Conservation (phyloP, 2,113 vertebrate species). For the Macrotis lagotis region DNA sequence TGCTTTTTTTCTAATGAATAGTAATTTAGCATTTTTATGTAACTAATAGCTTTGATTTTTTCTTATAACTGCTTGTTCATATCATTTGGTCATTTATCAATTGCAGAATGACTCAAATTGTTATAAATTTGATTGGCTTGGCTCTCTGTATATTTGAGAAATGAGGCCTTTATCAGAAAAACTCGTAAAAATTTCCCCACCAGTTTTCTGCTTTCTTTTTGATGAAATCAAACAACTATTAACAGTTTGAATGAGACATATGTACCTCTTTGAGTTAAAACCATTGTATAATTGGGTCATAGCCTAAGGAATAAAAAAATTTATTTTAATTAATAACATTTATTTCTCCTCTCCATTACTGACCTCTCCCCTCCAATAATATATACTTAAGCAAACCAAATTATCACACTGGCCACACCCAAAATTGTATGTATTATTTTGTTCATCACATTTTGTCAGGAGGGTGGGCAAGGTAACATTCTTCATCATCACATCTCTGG, state of each 20-base stretch:
- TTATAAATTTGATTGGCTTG: not conserved
- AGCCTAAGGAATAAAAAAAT: not conserved
- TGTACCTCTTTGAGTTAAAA: not conserved
- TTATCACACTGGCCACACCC: not conserved
- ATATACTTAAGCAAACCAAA: not conserved
- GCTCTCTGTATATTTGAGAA: not conserved
- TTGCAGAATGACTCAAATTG: not conserved
- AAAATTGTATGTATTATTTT: not conserved
- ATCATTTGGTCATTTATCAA: not conserved
- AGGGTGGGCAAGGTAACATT: not conserved
- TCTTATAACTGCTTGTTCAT: not conserved
- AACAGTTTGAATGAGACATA: not conserved
- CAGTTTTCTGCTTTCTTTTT: no score
- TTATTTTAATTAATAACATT: not conserved
- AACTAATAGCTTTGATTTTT: not conserved
- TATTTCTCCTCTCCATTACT: not conserved
- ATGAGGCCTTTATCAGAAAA: no score
- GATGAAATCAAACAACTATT: not conserved
- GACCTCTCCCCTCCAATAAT: not conserved
- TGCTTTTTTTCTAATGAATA: not conserved
- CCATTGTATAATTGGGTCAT: not conserved
- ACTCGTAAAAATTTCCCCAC: no score
- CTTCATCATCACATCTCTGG: not conserved
- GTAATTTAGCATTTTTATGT: not conserved
- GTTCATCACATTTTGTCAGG: not conserved